Conservation (phyloP, 2,888 invertebrate species). For the Corythucha ciliata region DNA sequence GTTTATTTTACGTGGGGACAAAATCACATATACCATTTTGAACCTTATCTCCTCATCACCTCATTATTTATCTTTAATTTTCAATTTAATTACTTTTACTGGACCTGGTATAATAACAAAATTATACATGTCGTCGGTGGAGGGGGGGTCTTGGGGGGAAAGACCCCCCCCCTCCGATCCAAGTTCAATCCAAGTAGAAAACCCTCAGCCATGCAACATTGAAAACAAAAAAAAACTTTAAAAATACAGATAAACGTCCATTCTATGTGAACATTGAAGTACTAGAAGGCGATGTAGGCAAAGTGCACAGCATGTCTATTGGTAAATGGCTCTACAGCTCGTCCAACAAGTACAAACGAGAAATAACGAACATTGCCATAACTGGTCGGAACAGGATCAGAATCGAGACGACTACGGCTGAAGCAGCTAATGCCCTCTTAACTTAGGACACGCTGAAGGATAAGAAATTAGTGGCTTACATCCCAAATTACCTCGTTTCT, state of each 20-base stretch:
- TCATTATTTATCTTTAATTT: too few relatives aligned
- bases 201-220: too few relatives aligned
- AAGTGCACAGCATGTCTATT: slow-evolving; percentile 2
- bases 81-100: too few relatives aligned
- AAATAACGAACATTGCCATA: background rate
- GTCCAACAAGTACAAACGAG: background rate
- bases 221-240: slow-evolving; percentile 2
- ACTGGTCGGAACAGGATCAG: slow-evolving; percentile 5
- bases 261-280: slow-evolving; percentile 2
- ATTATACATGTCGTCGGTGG: too few relatives aligned
- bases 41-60: too few relatives aligned
- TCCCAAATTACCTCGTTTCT: slow-evolving; percentile 1
- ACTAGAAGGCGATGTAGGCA: slow-evolving; percentile 1
- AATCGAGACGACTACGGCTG: slow-evolving; percentile 2
- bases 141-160: too few relatives aligned
- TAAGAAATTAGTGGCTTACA: slow-evolving; percentile 1
- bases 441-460: background rate
- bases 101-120: too few relatives aligned
- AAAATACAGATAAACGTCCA: slow-evolving; percentile 5
- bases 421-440: slow-evolving; percentile 2
- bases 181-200: too few relatives aligned
- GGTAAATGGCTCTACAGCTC: slow-evolving; percentile 4
- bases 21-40: too few relatives aligned
- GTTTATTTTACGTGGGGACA: too few relatives aligned
- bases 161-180: too few relatives aligned